Base-by-base conservation (phyloP, 2,888 invertebrate genomes). In the Eristalinus aeneus region DNA sequence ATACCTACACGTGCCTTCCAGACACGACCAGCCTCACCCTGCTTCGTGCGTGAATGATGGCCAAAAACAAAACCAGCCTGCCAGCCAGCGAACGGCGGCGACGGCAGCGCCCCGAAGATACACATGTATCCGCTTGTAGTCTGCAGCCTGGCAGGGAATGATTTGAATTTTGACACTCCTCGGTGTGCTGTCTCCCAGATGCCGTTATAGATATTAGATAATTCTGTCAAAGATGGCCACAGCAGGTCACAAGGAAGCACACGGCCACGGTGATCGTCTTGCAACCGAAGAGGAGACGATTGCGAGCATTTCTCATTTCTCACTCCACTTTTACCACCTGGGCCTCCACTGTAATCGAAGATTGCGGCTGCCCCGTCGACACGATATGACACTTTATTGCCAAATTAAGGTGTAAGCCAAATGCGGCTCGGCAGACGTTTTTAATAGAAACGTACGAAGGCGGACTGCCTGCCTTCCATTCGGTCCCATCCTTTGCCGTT, bases 161-260 rank as follows among this genome's bases (percentile, higher is more conserved):
- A 82, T 84, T 84, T 74, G 74, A 79, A 79, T 84, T 84, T 84
- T 75, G 80, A 76, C 84, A 80, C 84, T 85, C 84, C 84, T 76
- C 56, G 12, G 56, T 75, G 60, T 16, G 27, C 3, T 72, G 71
- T 54, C 46, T 56, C 54, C 56, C 23, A 54, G 80, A 68, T 80
- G 65, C 84, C 80, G 75, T 85, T 85, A 80, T 53, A 85, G 84
- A 85, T 85, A 80, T 85, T 76, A 85, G 84, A 85, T 85, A 84
- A 74, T 78, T 65, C 58, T 84, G 74, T 79, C 84, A 84, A 71
- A 83, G 61, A 72, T 61, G 36, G 34, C 67, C 67, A 67, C 67
- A 46, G 16, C 31, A 23, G 22, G 22, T 39, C 61, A 46, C 67
- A 73, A 68, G 61, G 61, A 54, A 82, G 36, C 63, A 23, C 39